A percentile compares a stretch with the other conserved stretches of the same genome.
phyloP scores from a whole-genome alignment of 2,113 vertebrate genomes.

The Mionectes macconnelli region DNA sequence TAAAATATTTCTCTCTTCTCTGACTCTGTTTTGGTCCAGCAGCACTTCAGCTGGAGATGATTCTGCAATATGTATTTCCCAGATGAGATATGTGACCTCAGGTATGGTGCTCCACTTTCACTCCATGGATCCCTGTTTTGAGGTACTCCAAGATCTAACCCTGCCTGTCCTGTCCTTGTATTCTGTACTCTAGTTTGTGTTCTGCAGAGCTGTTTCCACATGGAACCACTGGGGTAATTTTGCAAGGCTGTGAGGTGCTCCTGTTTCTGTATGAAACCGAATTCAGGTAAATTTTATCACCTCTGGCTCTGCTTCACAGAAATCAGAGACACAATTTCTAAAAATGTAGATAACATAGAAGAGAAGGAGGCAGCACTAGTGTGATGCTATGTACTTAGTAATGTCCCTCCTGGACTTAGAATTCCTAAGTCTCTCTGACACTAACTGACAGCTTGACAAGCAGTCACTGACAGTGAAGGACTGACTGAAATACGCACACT shows the following conservation, averaged over 20 bases:
- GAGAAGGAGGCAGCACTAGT: neutral
- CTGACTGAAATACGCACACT: neutral
- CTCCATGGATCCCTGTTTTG: neutral
- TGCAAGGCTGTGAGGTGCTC: neutral
- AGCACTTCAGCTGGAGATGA: neutral
- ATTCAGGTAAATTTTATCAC: neutral
- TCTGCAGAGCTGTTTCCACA: neutral
- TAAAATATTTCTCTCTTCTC: neutral
- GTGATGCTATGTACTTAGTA: neutral
- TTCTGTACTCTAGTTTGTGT: neutral
- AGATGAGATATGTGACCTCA: neutral
- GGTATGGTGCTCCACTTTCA: neutral
- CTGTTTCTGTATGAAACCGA: neutral
- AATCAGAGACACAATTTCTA: neutral
- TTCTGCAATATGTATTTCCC: fast-evolving
- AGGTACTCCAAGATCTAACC: fast-evolving
- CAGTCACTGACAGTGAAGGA: neutral
- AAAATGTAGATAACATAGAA: neutral
- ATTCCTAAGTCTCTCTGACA: neutral
- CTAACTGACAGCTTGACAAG: neutral
- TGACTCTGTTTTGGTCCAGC: neutral
- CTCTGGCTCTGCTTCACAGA: neutral
- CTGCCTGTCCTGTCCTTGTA: neutral
- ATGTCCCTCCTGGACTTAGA: neutral
- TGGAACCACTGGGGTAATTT: neutral